Base-by-base conservation (phyloP, 2,888 invertebrate species). In the Rhamnusium bicolor region DNA sequence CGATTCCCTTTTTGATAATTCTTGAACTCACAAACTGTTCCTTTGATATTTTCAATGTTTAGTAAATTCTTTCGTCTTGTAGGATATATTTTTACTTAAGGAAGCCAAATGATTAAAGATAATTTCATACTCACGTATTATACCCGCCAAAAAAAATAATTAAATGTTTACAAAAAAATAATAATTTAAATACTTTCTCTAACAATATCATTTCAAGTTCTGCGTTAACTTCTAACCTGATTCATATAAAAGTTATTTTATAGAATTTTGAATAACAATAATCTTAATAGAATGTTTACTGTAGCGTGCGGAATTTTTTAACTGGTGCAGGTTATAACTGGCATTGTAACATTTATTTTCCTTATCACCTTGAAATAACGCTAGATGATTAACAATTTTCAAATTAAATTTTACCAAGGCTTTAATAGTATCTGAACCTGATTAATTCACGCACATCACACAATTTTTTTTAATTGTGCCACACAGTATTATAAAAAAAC, bases 281-380 rank as follows among this genome's bases (percentile, higher is more conserved):
- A 60, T 61, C 69, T 69, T 69, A 69, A 56, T 56, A 21, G 53
- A 24, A 29, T 69, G 60, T 14, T 69, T 69, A 69, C 60, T 69
- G 69, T 69, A 60, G 69, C 69, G 60, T 69, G 69, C 21, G 46
- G 47, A 19, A 32, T 16, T 65, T 65, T 54, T 29, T 53, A 54
- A 12, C 53, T 29, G 14, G 16, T 19, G 40, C 18, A 46, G 56
- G 47, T 21, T 24, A 19, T 53, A 46, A 14, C 19, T 40, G 65
- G 51, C 65, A 65, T 65, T 65, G 65, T 40, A 19, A 32, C 8
- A 40, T 67, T 67, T n/a, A 21, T 61, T 67, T 56, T 29, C 51
- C 46, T 40, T 56, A 27, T 63, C 27, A 24, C 67, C 67, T 67
- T 67, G 67, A 56, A 40, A 19, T 19, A 19, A 46, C 27, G 40